Base-by-base conservation (phyloP, 2,888 invertebrate genomes). In the Dorcus parallelipipedus region DNA sequence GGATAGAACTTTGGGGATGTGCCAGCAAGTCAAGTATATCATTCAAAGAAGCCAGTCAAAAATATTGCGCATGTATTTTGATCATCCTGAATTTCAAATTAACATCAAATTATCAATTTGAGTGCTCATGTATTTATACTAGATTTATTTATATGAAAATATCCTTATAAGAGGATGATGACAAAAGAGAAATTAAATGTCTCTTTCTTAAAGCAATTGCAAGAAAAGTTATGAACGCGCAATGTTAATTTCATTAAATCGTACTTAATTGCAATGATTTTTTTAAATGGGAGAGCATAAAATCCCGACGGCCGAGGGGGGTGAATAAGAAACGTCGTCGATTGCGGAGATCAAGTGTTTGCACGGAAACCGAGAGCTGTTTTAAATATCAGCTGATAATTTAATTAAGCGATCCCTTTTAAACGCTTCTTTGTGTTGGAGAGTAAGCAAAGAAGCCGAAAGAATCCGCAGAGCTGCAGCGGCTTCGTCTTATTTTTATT, bases 361-460 rank as follows among this genome's bases (percentile, higher is more conserved):
- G 67, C 67, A 65, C 64, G 66, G 61, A 68, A 69, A 70, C 71
- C 71, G 65, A 69, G 69, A 70, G 66, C 73, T 69, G 75, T 73
- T 76, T 76, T 76, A 76, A 76, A 77, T 77, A 77, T 77, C 77
- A 75, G 74, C 75, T 75, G 77, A 77, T 78, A 77, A 78, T 78
- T 78, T 77, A 78, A 78, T 78, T 78, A 78, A 77, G 77, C 73
- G 72, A 71, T 73, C 72, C 74, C 73, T 73, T 72, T 72, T 68
- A 73, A 71, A 71, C 71, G 71, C 68, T 70, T 70, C 70, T 73
- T 71, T 72, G 69, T 71, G 68, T 68, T 58, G 2, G 20, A 61
- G 60, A 61, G 67, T 64, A 63, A 61, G 69, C 69, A 67, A 70
- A 69, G 70, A 71, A 72, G 72, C 71, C 71, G 65, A 69, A 70